Evolutionary conservation across 37 sponge, comb jelly and placozoan genomes (phyloP), one percentile per base, ranked within the genome.

Genomic region (Chondrilla cf. caribensis): DNA sequence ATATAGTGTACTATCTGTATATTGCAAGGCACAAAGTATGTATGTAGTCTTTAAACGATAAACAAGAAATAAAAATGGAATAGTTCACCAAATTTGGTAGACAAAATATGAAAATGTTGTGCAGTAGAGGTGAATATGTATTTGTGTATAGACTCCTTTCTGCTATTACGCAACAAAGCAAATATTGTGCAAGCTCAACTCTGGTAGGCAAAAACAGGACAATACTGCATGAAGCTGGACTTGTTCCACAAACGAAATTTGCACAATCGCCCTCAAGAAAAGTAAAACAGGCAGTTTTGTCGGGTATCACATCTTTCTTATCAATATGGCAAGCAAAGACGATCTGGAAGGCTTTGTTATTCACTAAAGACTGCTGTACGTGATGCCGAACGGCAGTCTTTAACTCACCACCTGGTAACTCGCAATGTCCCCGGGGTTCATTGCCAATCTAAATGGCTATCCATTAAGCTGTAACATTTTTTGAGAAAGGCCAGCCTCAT

Each of bases 331-430:
- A 55, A 55, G 57, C 57, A 55, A 55, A 55, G 57, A 55, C 57
- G 57, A 55, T 55, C 57, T 55, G 57, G 57, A 55, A 55, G 57
- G n/a, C 70, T 67, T 24, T 67, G 70, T 67, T 67, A n/a, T 14
- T 19, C 70, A 67, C 18, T n/a, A 67, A 31, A 14, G 29, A 29
- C 33, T 67, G 29, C 33, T 22, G 70, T n/a, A n/a, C n/a, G n/a
- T 67, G 70, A 67, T 67, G 70, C 33, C 15, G 33, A 55, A 55
- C 57, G 57, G 57, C 57, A 55, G 57, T 55, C 17, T 55, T 55
- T 55, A 55, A 55, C 57, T 55, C 57, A 55, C 57, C 57, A 17
- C 57, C 57, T 55, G 17, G 57, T 55, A 19, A 55, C 57, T 55
- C 17, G 57, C 57, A 19, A 55, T 17, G 17, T 55, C 17, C 57